Conservation (phyloP, 2,797 vertebrate genomes). For the Chrosomus eos region DNA sequence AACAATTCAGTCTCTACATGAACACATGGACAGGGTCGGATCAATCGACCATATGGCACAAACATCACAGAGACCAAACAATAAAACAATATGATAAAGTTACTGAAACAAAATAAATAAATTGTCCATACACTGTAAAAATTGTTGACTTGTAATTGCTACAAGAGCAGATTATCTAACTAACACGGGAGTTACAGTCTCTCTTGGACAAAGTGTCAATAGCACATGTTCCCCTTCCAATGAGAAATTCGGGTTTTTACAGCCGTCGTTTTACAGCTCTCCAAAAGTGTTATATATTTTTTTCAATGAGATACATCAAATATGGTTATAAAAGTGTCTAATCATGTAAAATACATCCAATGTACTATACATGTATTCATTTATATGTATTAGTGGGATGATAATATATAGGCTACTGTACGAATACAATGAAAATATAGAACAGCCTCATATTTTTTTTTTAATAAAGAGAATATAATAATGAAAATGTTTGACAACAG, state of each 20-base stretch:
- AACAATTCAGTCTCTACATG: conserved; percentile 11
- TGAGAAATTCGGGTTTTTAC: not conserved
- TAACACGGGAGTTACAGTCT: not conserved
- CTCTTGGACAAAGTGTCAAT: not conserved
- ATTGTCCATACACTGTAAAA: not conserved
- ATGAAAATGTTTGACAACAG: not conserved
- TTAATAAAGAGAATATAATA: not conserved
- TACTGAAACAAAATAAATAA: not conserved
- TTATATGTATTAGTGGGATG: not conserved
- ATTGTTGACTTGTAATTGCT: not conserved
- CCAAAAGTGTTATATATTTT: no score
- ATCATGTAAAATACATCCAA: not conserved
- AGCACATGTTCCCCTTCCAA: not conserved
- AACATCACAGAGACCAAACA: not conserved
- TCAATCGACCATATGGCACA: not conserved
- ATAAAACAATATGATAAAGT: not conserved
- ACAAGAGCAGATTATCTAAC: not conserved
- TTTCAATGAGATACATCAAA: not conserved
- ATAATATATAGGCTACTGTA: not conserved
- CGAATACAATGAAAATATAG: not conserved
- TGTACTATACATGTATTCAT: not conserved
- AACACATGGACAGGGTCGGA: not conserved
- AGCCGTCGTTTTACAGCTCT: not conserved
- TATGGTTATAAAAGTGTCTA: not conserved
- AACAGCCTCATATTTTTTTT: not conserved